Base-by-base conservation (phyloP, 2,113 vertebrate genomes). In the Spheniscus mendiculus region DNA sequence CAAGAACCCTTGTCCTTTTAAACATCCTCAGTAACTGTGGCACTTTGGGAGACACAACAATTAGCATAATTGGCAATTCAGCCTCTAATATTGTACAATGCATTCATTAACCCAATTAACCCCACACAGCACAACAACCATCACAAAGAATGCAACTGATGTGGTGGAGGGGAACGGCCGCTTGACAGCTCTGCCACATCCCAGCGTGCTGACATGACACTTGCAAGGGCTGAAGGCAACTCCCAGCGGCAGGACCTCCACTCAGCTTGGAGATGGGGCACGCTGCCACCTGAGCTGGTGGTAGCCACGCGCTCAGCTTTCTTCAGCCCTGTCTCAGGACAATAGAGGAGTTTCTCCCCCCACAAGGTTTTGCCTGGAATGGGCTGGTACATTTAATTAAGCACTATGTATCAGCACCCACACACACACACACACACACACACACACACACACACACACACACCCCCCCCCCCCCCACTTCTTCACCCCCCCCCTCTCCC, bases 61-160 rank as follows among this genome's bases (percentile, higher is more conserved):
- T 96, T 83, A 94, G 74, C 93, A 94, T 93, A 95, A 95, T 88
- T 91, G 87, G 81, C 87, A 95, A 83, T 94, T 95, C 94, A 96
- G 66, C 62, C 84, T 83, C 81, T 94, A 97, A 95, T 90, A 95
- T 91, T 8, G 62, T 87, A 96, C 95, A 97, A 83, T 58, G 26
- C 0, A 0, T 66, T 94, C 62, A 90, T 97, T 96, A 97, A 97
- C 94, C 92, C 92, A 93, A 89, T 92, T 94, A 97, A 96, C 94
- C 93, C 89, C 81, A 82, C 49, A 45, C 22, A 66, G 70, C 91
- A 96, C 87, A 95, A 91, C 78, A 49, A 89, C 90, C 40, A 87
- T 72, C 77, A 91, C 66, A 93, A 95, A 93, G 59, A 92, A 84
- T 3, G 0, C 61, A 82, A 91, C 25, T 40, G 89, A 89, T 22